Evolutionary conservation across 2,113 vertebrate genomes (phyloP).

Genomic region (Gopherus flavomarginatus): DNA sequence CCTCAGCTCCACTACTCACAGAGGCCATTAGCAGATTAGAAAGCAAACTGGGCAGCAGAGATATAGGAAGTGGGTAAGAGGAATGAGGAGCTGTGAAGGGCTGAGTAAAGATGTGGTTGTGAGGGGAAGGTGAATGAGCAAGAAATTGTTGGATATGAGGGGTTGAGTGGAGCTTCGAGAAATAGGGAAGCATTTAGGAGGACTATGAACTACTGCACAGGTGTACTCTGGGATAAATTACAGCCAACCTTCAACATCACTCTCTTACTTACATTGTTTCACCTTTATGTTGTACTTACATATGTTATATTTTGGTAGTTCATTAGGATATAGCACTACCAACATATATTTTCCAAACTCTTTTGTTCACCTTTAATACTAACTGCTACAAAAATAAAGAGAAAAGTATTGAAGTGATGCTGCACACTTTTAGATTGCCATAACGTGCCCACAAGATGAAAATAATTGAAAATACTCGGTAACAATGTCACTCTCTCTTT

Average conservation of each 20-base stretch:
- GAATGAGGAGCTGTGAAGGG: neutral
- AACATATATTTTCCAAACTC: neutral
- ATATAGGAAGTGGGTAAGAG: neutral
- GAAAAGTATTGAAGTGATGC: neutral
- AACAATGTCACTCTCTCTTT: neutral
- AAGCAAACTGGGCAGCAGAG: neutral
- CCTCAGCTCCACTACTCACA: conserved; percentile 7
- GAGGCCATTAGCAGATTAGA: neutral
- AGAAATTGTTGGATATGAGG: neutral
- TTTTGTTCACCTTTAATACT: neutral
- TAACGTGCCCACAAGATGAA: conserved; percentile 1
- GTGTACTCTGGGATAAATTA: conserved; percentile 32
- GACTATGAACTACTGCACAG: neutral
- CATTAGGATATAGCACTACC: conserved; percentile 24
- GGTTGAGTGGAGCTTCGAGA: neutral
- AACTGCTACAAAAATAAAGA: neutral
- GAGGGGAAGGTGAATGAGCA: neutral
- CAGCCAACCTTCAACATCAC: conserved; percentile 40
- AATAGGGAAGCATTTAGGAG: conserved; percentile 24
- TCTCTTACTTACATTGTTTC: neutral
- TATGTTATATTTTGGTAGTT: conserved; percentile 12
- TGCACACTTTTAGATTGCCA: neutral
- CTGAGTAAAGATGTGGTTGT: neutral
- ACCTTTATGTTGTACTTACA: conserved; percentile 16
- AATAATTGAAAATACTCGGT: neutral